Evolutionary conservation across 2,888 invertebrate species (phyloP), one percentile per base, ranked within the genome.

Genomic region (Oasisia sp.): DNA sequence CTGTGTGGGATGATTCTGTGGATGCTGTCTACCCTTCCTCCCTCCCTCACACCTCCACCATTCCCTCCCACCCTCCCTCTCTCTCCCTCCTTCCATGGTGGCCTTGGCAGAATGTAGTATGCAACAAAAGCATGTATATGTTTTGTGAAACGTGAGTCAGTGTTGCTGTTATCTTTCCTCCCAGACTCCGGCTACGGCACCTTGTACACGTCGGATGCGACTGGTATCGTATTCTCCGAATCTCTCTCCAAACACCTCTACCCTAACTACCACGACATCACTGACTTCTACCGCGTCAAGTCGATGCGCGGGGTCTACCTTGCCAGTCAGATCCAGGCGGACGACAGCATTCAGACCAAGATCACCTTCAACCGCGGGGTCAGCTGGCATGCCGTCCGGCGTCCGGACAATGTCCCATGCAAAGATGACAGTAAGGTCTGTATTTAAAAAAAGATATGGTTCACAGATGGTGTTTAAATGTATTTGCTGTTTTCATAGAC

Each of bases 121-220:
- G 7, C 7, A 74, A 19, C 74, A 74, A 74, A 91, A 32, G 8
- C 19, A 32, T 45, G 5, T 91, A 9, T 38, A 19, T 91, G 12
- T 91, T 50, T 44, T 27, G 5, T 91, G n/a, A 2, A 27, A 89
- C 8, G 27, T 58, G 12, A 58, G 27, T 58, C 3, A 58, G n/a
- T 58, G 12, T 50, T 50, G 14, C 1, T 44, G 50, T 91, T 19
- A 32, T 91, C 38, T 38, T 92, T 92, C 92, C 32, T 92, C 94
- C 5, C 93, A 96, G 96, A 96, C 93, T 95, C 95, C 45, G 96
- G 96, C 5, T 95, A 95, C 93, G 96, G 96, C 0, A 95, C 95
- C 0, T 94, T 96, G 89, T 96, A 96, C 94, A 96, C 95, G 0
- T 96, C 96, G 0, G 96, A 95, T 38, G 94, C 93, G 7, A 93